Percentiles rank a stretch among this genome's conserved stretches.
Evolutionary conservation across 2,888 invertebrate genomes (phyloP).

Genomic region (Zonitis immaculata): DNA sequence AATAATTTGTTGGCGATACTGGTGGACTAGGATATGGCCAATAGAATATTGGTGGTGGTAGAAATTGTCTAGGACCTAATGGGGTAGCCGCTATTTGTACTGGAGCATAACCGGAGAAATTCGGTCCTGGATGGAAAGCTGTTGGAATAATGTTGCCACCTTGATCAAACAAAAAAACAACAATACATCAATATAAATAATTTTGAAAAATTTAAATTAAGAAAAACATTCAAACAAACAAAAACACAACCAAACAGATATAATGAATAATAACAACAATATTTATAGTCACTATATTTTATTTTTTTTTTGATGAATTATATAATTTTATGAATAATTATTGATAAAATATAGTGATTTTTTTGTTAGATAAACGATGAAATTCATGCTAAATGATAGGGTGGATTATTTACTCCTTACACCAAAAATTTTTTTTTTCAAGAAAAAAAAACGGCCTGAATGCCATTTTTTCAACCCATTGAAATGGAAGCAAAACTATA

Average conservation of each 20-base stretch:
- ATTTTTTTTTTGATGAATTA: no score
- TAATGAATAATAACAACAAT: no score
- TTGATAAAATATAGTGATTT: not conserved
- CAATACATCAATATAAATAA: not conserved
- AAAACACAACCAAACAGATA: no score
- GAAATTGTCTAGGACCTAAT: constrained; percentile 48
- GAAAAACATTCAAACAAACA: not conserved
- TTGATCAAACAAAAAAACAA: constrained; percentile 37
- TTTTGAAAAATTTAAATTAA: not conserved
- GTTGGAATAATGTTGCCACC: constrained; percentile 59
- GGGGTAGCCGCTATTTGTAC: constrained; percentile 46
- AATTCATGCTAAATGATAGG: not conserved
- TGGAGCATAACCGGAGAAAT: constrained; percentile 44
- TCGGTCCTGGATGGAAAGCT: constrained; percentile 43
- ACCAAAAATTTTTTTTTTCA: no score
- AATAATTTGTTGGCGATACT: constrained; percentile 86
- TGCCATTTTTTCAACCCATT: no score
- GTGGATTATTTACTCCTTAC: not conserved
- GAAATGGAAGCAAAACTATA: not conserved
- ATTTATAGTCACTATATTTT: not conserved
- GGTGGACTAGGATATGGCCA: constrained; percentile 95
- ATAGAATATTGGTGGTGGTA: constrained; percentile 70
- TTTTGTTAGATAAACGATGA: not conserved
- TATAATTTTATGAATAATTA: no score
- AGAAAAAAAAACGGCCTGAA: no score